These are phyloP conservation scores for Bubo bubo DNA, from an alignment of 2,113 vertebrate genomes.

Conservation along the genomic window DNA sequence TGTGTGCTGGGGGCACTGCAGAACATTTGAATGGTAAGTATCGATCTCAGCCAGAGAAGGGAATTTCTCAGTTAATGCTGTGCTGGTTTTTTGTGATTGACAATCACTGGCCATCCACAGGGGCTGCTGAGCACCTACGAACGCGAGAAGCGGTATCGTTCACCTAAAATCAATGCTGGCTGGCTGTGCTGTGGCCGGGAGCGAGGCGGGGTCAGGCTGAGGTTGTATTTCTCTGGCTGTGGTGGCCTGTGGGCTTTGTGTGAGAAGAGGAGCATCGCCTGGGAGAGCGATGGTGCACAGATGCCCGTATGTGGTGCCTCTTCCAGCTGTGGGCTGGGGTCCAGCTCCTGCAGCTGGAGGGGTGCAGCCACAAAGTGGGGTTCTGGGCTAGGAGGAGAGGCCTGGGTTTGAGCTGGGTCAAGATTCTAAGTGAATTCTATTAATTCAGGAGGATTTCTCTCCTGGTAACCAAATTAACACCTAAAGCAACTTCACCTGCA, in stretches of 20 bases:
- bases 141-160: fast-evolving
- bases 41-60: not conserved
- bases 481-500: not conserved
- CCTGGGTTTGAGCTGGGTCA: not conserved
- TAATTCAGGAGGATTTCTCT: not conserved
- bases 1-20: not conserved
- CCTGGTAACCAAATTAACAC: not conserved
- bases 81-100: not conserved
- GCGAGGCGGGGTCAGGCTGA: not conserved
- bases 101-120: too few relatives aligned
- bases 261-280: not conserved
- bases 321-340: not conserved
- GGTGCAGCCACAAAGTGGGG: not conserved
- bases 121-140: fast-evolving
- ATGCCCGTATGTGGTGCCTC: not conserved
- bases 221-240: not conserved
- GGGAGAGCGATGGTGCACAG: fast-evolving
- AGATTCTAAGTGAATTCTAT: not conserved
- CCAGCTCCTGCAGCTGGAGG: not conserved
- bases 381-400: not conserved
- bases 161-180: not conserved
- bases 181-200: not conserved
- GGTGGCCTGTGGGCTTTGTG: not conserved
- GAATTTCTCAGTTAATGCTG: not conserved
- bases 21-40: fast-evolving